Evolutionary conservation across 2,113 vertebrate genomes (phyloP), one percentile per base, ranked within the genome.

Genomic region (Rhadina sibilatrix): DNA sequence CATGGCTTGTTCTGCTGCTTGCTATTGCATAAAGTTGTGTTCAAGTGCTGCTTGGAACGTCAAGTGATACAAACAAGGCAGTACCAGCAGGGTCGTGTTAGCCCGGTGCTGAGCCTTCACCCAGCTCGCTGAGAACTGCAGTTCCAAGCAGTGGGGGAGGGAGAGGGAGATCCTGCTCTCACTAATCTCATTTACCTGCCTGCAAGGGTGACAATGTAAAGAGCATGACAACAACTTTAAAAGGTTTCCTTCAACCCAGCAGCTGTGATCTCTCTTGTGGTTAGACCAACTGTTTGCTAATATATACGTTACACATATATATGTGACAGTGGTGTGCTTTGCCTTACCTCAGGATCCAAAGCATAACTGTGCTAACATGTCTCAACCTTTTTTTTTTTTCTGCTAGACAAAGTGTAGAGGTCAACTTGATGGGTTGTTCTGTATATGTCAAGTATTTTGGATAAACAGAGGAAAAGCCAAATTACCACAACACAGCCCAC

Each of bases 271-370:
- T 24, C 19, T 19, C 78, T 40, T 56, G 74, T 76, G 33, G 49
- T 10, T 27, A 25, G 60, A 18, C 19, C 54, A 70, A 5, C 17
- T 33, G 5, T 11, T 65, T n/a, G 42, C 20, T 31, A 7, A 57
- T 24, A 11, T 13, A 16, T 17, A 11, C 0, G 1, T 35, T 49
- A 30, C 23, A 28, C 3, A 30, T 12, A 4, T 12, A 1, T 4
- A 5, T 10, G 30, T 61, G 75, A 25, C 22, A 24, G 44, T 12
- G 35, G 5, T 2, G 1, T 37, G 47, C 28, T 78, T 63, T 79
- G 66, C 75, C 37, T 65, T 50, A 42, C 27, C 25, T 44, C 23
- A n/a, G 75, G 27, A 72, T 69, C 59, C 69, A 83, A 83, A 64
- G 40, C 44, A 19, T 33, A 53, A 42, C 60, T 70, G 12, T 42